Conservation (phyloP, 1,140 invertebrate genomes). For the Drosophila bocki region DNA sequence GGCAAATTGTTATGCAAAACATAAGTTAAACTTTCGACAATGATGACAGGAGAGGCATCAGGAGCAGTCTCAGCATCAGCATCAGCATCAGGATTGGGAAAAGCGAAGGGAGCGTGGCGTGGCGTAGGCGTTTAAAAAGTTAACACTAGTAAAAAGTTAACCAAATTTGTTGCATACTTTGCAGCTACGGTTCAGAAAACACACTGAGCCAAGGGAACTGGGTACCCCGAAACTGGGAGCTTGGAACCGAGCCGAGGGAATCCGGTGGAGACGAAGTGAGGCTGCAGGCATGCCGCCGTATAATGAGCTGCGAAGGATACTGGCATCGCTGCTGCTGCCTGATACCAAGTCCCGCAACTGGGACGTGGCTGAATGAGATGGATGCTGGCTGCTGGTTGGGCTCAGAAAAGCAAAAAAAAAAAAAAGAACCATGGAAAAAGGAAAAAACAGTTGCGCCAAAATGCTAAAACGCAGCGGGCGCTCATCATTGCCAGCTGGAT, state of each 20-base stretch:
- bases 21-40: constrained; percentile 66
- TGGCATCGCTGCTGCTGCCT: constrained; percentile 27
- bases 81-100: constrained; percentile 4
- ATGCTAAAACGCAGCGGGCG: constrained; percentile 76
- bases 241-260: constrained; percentile 26
- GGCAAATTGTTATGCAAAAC: constrained; percentile 64
- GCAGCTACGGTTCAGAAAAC: constrained; percentile 75
- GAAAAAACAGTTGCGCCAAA: constrained; percentile 70
- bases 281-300: constrained; percentile 54
- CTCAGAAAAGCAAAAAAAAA: constrained; percentile 1
- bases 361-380: constrained; percentile 35
- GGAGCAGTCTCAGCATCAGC: not conserved
- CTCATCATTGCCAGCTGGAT: constrained; percentile 51
- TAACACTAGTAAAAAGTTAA: constrained; percentile 79
- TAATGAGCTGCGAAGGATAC: constrained; percentile 70
- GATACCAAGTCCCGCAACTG: constrained; percentile 60
- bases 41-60: constrained; percentile 34
- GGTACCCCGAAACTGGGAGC: constrained; percentile 1
- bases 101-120: constrained; percentile 3
- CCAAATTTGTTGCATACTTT: constrained; percentile 81
- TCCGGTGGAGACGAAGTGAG: constrained; percentile 19
- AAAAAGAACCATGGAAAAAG: not conserved
- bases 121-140: constrained; percentile 72
- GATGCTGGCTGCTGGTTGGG: constrained; percentile 49
- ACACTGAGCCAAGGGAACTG: constrained; percentile 52